Conservation (phyloP, 2,888 invertebrate genomes). For the Bellardia bayeri region DNA sequence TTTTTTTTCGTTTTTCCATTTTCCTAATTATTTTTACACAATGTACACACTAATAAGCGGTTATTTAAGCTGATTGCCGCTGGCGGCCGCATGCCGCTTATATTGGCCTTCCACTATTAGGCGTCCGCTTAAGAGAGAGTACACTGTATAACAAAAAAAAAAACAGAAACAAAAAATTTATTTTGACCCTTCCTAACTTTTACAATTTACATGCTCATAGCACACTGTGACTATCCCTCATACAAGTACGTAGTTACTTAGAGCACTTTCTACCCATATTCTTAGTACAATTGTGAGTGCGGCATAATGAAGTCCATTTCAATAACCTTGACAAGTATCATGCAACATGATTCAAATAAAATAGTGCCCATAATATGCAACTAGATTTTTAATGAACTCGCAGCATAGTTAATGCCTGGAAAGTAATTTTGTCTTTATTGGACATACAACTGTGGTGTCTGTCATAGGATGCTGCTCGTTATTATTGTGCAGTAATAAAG, state of each 20-base stretch:
- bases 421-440: conserved; percentile 52
- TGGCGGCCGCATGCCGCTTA: too few relatives aligned
- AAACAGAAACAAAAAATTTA: too few relatives aligned
- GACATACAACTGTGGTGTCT: conserved; percentile 45
- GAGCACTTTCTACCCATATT: conserved; percentile 32
- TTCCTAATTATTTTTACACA: too few relatives aligned
- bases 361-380: conserved; percentile 61
- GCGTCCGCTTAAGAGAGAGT: too few relatives aligned
- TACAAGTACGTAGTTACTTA: not conserved
- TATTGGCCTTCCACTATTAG: too few relatives aligned
- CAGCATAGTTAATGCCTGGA: conserved; percentile 52
- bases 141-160: too few relatives aligned
- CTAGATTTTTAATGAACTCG: conserved; percentile 69
- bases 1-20: too few relatives aligned
- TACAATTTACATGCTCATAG: too few relatives aligned
- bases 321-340: conserved; percentile 67
- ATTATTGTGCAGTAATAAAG: conserved; percentile 32
- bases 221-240: conserved; percentile 30
- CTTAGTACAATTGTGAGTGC: conserved; percentile 35
- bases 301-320: conserved; percentile 61
- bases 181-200: too few relatives aligned
- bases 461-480: conserved; percentile 16
- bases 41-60: too few relatives aligned
- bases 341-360: conserved; percentile 54
- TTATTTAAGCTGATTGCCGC: too few relatives aligned